phyloP scores from a whole-genome alignment of 2,113 vertebrate genomes.

The Ahaetulla prasina region DNA sequence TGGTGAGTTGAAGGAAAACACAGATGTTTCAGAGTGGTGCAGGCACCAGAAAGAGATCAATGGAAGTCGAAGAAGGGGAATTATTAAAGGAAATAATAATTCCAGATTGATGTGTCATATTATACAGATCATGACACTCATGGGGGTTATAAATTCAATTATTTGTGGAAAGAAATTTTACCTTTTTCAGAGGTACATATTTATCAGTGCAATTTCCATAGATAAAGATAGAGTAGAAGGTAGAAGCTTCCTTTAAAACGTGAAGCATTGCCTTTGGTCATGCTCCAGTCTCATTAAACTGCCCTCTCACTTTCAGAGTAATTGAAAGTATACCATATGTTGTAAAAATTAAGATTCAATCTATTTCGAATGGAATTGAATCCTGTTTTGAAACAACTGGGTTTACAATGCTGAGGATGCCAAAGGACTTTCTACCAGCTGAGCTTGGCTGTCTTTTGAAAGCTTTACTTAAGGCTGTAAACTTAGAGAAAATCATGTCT shows the following conservation, averaged over 20 bases:
- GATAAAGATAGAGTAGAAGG: not conserved
- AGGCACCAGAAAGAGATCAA: conserved; percentile 62
- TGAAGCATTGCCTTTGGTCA: not conserved
- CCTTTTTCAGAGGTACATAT: conserved; percentile 13
- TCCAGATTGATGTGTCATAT: conserved; percentile 56
- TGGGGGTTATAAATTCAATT: conserved; percentile 50
- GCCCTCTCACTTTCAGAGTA: not conserved
- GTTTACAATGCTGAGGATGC: not conserved
- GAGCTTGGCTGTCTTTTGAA: not conserved
- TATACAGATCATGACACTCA: conserved; percentile 28
- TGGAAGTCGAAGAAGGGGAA: conserved; percentile 47
- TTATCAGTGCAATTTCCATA: not conserved
- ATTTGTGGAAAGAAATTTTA: conserved; percentile 13
- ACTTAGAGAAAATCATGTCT: not conserved
- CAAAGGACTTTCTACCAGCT: not conserved
- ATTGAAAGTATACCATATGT: not conserved
- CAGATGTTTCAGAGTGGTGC: conserved; percentile 60
- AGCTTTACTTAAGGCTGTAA: not conserved
- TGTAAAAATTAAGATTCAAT: not conserved
- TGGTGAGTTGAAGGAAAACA: conserved; percentile 53
- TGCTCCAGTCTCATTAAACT: not conserved
- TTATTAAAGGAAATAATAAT: conserved; percentile 58
- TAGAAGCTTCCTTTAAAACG: not conserved
- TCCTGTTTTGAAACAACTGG: not conserved
- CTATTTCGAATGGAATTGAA: not conserved